Evolutionary conservation across 2,113 vertebrate genomes (phyloP), one percentile per base, ranked within the genome.

Genomic region (Castor canadensis): DNA sequence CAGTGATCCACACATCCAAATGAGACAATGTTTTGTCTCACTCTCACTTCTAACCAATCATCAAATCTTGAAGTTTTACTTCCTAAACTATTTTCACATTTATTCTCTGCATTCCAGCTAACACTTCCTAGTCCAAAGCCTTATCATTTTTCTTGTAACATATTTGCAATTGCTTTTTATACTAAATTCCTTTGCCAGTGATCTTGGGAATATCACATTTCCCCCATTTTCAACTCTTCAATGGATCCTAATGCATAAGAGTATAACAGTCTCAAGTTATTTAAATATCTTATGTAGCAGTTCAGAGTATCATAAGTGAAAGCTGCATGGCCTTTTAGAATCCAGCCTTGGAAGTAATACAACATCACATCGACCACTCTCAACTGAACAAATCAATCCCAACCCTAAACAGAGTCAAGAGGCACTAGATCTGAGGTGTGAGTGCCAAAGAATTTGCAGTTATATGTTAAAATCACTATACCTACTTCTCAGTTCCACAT

Each of bases 81-180:
- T 94, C 20, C 75, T 67, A 89, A 87, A 19, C 95, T 12, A 76
- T 75, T 95, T 92, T 89, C 64, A 62, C 11, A 76, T 60, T 81
- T 88, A 80, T 90, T 62, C 15, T 95, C 71, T 90, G 38, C 35
- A 54, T 76, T 35, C 11, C n/a, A 73, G 47, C 22, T 6, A 91
- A 89, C 9, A 67, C 24, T 43, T 71, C 73, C 38, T 84, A 76
- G 13, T 54, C 22, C 43, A 69, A 92, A 86, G 45, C 3, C 17
- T 66, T 80, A 83, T 45, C 12, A 30, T 72, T 91, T 89, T 93
- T 89, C 30, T 89, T 80, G 73, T 75, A 94, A 69, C 3, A 49
- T 47, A 64, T 0, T 56, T 16, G 4, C 9, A 45, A 71, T n/a
- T 84, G n/a, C 3, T 87, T 93, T 95, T 87, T 32, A 40, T 4